A percentile compares a stretch with the other conserved stretches of the same genome.
Evolutionary conservation across 1,140 invertebrate genomes (phyloP).

Genomic region (Drosophila tropicalis): DNA sequence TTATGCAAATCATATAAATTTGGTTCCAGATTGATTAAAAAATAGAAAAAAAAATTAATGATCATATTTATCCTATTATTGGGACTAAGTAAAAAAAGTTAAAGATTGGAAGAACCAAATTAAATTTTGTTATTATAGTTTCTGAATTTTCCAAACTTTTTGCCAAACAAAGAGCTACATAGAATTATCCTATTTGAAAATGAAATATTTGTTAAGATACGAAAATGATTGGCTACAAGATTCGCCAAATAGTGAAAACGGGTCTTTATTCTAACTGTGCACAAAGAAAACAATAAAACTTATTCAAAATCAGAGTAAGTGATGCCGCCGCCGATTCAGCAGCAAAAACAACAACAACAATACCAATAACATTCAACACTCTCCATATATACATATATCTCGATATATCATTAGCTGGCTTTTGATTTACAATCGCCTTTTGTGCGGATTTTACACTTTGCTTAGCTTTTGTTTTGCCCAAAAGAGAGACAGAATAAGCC

Average conservation of each 20-base stretch:
- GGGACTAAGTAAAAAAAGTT: no score
- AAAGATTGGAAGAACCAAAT: no score
- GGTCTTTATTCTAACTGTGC: slow-evolving; percentile 60
- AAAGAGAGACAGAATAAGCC: slow-evolving; percentile 39
- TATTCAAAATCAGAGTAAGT: slow-evolving; percentile 48
- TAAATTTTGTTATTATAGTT: no score
- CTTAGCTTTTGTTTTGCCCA: slow-evolving; percentile 57
- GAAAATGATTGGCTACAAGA: slow-evolving; percentile 26
- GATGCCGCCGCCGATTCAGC: slow-evolving; percentile 33
- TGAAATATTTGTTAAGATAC: neutral
- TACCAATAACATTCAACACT: slow-evolving; percentile 30
- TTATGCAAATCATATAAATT: no score
- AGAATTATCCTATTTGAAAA: neutral
- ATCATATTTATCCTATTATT: no score
- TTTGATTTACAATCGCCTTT: slow-evolving; percentile 78
- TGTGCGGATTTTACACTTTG: slow-evolving; percentile 42
- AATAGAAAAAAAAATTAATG: no score
- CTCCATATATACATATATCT: slow-evolving; percentile 53
- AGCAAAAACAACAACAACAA: slow-evolving; percentile 32
- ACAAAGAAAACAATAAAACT: slow-evolving; percentile 48
- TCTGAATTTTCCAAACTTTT: no score
- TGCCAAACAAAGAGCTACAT: neutral
- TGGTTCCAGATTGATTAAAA: no score
- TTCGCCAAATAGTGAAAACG: slow-evolving; percentile 39
- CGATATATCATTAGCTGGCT: slow-evolving; percentile 77